phyloP scores from a whole-genome alignment of 92 coral and sea anemone genomes.

The Heteractis magnifica region DNA sequence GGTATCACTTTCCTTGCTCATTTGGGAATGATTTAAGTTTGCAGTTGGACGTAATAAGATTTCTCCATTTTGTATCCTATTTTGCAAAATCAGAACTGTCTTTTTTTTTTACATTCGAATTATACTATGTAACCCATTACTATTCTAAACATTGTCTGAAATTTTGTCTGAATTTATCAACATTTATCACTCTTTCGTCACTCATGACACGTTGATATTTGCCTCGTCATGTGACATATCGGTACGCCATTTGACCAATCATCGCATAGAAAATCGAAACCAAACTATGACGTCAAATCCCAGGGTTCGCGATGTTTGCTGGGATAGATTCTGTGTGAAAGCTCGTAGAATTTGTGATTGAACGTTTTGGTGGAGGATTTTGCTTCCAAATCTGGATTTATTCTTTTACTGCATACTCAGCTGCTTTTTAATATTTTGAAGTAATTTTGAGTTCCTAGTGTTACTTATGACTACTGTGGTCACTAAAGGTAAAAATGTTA shows the following conservation, averaged over 20 bases:
- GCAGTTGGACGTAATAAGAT: too few species aligned
- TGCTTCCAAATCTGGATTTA: constrained; percentile 29
- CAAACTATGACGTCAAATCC: constrained; percentile 38
- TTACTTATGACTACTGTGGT: constrained; percentile 79
- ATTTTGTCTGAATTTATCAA: not conserved
- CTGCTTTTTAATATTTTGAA: constrained; percentile 51
- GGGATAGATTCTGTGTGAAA: constrained; percentile 27
- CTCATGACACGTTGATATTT: constrained; percentile 35
- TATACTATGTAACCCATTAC: too few species aligned
- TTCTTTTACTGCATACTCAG: constrained; percentile 68
- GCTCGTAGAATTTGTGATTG: constrained; percentile 41
- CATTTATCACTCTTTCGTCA: constrained; percentile 3
- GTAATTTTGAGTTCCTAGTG: constrained; percentile 43
- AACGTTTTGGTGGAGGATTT: constrained; percentile 29
- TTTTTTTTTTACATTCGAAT: too few species aligned
- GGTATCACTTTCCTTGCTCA: too few species aligned
- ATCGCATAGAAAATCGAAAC: constrained; percentile 4
- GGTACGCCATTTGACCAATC: constrained; percentile 21
- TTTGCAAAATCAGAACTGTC: too few species aligned
- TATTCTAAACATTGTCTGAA: not conserved
- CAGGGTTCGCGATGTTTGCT: constrained; percentile 19
- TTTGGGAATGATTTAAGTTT: too few species aligned
- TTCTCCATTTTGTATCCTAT: too few species aligned
- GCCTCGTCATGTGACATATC: constrained; percentile 26
- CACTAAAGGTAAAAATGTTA: constrained; percentile 70